phyloP scores from a whole-genome alignment of 1,140 invertebrate species.

The Anagrus nilaparvatae region DNA sequence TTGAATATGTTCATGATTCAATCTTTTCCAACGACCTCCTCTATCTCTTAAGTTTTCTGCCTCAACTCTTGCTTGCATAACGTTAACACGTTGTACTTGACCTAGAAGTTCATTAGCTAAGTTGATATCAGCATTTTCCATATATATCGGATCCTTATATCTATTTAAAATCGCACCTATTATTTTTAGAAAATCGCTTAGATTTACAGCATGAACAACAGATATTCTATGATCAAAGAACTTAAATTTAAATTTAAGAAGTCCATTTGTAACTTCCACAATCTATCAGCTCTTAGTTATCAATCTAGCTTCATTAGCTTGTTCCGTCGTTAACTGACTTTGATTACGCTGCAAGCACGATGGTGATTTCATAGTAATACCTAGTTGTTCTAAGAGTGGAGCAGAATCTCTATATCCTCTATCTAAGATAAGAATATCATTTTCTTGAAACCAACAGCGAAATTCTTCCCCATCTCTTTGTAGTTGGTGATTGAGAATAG shows the following conservation, averaged over 20 bases:
- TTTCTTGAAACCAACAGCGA: constrained; percentile 10
- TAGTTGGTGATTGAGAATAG: constrained; percentile 9
- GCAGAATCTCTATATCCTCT: constrained; percentile 11
- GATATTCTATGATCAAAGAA: constrained; percentile 8
- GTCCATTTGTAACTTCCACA: constrained; percentile 6
- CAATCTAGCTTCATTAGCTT: constrained; percentile 7
- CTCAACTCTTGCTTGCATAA: too few relatives aligned
- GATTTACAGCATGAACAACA: constrained; percentile 4
- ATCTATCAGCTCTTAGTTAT: constrained; percentile 10
- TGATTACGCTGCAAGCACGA: not conserved
- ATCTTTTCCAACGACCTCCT: too few relatives aligned
- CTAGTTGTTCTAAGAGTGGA: not conserved
- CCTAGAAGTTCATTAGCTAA: too few relatives aligned
- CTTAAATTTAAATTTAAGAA: constrained; percentile 9
- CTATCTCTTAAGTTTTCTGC: too few relatives aligned
- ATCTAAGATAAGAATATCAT: constrained; percentile 10
- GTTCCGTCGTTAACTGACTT: constrained; percentile 11
- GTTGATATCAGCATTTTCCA: too few relatives aligned
- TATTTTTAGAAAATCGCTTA: constrained; percentile 9
- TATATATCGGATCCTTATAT: too few relatives aligned
- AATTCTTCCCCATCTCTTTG: constrained; percentile 4
- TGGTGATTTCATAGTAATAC: constrained; percentile 9
- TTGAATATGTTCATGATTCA: too few relatives aligned
- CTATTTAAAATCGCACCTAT: too few relatives aligned
- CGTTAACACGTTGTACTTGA: too few relatives aligned